phyloP scores from a whole-genome alignment of 1,140 invertebrate genomes.

The Solenopsis fugax region DNA sequence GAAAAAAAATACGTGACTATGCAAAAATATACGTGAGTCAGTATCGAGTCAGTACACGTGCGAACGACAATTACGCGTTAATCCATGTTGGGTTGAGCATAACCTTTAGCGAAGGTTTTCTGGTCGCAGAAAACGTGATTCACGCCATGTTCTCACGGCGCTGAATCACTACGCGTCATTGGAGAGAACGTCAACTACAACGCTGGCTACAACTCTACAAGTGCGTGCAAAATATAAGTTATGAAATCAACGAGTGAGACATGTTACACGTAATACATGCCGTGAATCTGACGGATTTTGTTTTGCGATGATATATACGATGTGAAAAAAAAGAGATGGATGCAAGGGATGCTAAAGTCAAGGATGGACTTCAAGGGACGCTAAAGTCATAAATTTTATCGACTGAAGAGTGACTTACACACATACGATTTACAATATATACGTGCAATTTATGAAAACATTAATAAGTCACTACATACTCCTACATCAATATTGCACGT shows the following conservation, averaged over 20 bases:
- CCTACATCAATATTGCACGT: too few species aligned
- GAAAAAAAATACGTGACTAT: background rate
- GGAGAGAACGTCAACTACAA: constrained; percentile 22
- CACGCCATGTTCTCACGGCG: background rate
- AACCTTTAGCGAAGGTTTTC: constrained; percentile 35
- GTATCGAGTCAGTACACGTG: background rate
- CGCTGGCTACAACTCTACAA: background rate
- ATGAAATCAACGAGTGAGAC: background rate
- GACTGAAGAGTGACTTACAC: too few species aligned
- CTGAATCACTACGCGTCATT: constrained; percentile 46
- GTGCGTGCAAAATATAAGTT: constrained; percentile 15
- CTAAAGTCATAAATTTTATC: too few species aligned
- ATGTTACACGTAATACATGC: background rate
- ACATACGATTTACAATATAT: too few species aligned
- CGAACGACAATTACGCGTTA: constrained; percentile 6
- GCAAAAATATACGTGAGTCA: constrained; percentile 36
- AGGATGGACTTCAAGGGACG: too few species aligned
- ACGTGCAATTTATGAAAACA: too few species aligned
- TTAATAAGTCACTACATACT: too few species aligned
- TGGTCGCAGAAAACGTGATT: constrained; percentile 23
- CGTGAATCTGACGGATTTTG: background rate
- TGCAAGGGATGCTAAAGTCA: too few species aligned
- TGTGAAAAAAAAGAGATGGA: background rate
- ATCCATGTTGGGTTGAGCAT: background rate
- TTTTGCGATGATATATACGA: background rate